These are phyloP conservation scores for Andrena haemorrhoa DNA, from an alignment of 2,888 invertebrate species.

Conservation along the genomic window DNA sequence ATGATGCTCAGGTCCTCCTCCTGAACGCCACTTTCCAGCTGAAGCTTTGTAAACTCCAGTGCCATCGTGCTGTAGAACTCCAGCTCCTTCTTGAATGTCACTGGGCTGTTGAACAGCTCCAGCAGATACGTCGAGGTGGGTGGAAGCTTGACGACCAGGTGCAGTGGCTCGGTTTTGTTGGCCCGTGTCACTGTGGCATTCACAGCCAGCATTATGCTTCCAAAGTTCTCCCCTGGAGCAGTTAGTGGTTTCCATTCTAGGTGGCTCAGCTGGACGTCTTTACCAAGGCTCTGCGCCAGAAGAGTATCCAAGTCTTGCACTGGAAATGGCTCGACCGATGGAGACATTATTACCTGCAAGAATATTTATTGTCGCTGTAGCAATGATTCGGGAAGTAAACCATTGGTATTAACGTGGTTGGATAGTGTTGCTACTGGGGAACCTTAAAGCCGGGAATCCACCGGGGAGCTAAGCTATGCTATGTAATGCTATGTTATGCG, in stretches of 20 bases:
- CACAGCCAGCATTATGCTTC: constrained; percentile 81
- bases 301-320: constrained; percentile 75
- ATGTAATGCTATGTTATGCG: too few relatives aligned
- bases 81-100: constrained; percentile 81
- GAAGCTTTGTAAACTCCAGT: constrained; percentile 73
- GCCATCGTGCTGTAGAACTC: constrained; percentile 78
- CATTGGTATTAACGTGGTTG: too few relatives aligned
- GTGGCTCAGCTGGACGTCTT: constrained; percentile 70
- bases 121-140: constrained; percentile 79
- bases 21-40: constrained; percentile 71
- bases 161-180: constrained; percentile 68
- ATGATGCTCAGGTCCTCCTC: constrained; percentile 73
- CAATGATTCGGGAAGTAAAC: background rate
- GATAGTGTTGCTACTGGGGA: too few relatives aligned
- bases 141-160: constrained; percentile 81
- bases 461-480: too few relatives aligned
- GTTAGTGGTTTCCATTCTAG: constrained; percentile 81
- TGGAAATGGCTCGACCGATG: constrained; percentile 64
- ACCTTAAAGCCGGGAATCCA: too few relatives aligned
- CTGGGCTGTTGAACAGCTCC: constrained; percentile 81
- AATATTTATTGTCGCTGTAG: background rate
- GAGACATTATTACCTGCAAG: constrained; percentile 57
- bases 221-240: constrained; percentile 83
- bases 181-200: constrained; percentile 63
- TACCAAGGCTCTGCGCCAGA: constrained; percentile 72